Base-by-base conservation (phyloP, 2,797 vertebrate species). In the Bucorvus abyssinicus region DNA sequence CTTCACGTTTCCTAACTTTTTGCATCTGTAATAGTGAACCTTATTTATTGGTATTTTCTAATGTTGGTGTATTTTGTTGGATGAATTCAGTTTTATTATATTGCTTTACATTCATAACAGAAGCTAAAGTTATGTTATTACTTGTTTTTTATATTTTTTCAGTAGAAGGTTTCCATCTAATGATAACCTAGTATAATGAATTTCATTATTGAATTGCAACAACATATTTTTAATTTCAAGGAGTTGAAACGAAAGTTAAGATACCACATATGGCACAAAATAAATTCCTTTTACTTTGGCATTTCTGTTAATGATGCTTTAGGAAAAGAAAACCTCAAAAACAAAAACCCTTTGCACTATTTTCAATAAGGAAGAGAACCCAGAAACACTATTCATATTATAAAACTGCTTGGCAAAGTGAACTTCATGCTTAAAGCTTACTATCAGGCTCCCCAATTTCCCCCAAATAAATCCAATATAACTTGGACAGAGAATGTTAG, bases 1-100 rank as follows among this genome's bases (percentile, higher is more conserved):
- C 96, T 97, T 95, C 95, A 89, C 87, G 50, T 92, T 94, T 95
- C 95, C 97, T 98, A 96, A 97, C 93, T 95, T 97, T 75, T 94
- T 97, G 94, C 65, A 64, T 93, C 74, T 95, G 94, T 95, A 87
- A 91, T 92, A 81, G 36, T 80, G 29, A 87, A 82, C 38, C 76
- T 89, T 95, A 34, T 68, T 84, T 90, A 87, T 77, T 92, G 75
- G 27, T 84, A 50, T 91, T 93, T 95, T 49, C 64, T 96, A 83
- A 96, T 30, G 10, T 64, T 87, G 29, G 6, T 91, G 63, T 40
- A 30, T 94, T 94, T 56, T 89, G 7, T 89, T 95, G 42, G 40
- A 63, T 91, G 36, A 90, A 56, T 57, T 38, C 17, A 63, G 80
- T 70, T 92, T 94, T 95, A 24, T 75, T 95, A 22, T 94, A 14